Evolutionary conservation across 2,113 vertebrate genomes (phyloP).

Genomic region (Pterophyllum scalare): DNA sequence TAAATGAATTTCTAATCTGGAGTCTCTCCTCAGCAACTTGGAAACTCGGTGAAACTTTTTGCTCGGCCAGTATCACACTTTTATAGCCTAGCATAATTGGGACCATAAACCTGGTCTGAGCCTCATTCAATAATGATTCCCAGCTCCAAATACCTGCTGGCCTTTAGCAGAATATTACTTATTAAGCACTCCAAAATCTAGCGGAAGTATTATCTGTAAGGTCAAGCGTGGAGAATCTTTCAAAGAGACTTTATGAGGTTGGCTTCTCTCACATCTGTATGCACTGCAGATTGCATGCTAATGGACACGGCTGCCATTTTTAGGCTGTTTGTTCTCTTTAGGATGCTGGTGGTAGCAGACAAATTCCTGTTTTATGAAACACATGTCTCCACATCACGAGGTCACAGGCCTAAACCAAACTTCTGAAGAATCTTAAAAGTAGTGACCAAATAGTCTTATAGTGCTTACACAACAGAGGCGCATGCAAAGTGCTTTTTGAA

Average conservation of each 20-base stretch:
- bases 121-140: slow-evolving; percentile 78
- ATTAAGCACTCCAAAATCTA: slow-evolving; percentile 78
- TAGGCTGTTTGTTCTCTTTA: slow-evolving; percentile 39
- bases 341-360: neutral
- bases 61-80: slow-evolving; percentile 65
- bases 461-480: neutral
- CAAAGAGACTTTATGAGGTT: slow-evolving; percentile 76
- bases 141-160: slow-evolving; percentile 77
- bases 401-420: neutral
- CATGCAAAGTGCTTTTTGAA: neutral
- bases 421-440: neutral
- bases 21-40: slow-evolving; percentile 58
- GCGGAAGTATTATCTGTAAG: slow-evolving; percentile 80
- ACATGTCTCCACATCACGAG: neutral
- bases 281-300: slow-evolving; percentile 72
- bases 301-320: slow-evolving; percentile 58
- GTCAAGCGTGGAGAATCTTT: slow-evolving; percentile 80
- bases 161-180: slow-evolving; percentile 80
- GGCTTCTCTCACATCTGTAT: slow-evolving; percentile 64
- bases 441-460: neutral
- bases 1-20: slow-evolving; percentile 66
- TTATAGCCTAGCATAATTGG: slow-evolving; percentile 76
- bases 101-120: slow-evolving; percentile 78
- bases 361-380: slow-evolving; percentile 8
- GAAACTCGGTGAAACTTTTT: slow-evolving; percentile 68